Conservation (phyloP, 2,797 vertebrate genomes). For the Chromobotia macracanthus region DNA sequence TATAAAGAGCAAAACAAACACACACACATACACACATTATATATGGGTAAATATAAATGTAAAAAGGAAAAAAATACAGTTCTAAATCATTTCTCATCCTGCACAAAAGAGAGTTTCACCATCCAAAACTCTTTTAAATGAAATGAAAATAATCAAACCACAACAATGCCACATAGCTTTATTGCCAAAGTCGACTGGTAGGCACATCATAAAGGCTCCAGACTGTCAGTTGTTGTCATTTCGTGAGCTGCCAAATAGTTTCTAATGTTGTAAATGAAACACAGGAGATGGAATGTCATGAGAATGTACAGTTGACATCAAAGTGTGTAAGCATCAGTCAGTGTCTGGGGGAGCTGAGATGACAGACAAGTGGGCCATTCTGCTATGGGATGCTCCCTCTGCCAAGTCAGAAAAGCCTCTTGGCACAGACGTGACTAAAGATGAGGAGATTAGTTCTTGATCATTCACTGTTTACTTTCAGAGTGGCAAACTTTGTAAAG, state of each 20-base stretch:
- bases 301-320: slow-evolving; percentile 48
- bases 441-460: slow-evolving; percentile 13
- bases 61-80: neutral
- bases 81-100: neutral
- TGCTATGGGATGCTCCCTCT: slow-evolving; percentile 29
- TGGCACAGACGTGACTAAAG: slow-evolving; percentile 19
- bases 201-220: slow-evolving; percentile 12
- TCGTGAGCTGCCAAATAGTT: slow-evolving; percentile 43
- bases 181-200: slow-evolving; percentile 35
- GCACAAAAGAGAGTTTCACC: slow-evolving; percentile 21
- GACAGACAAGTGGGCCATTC: slow-evolving; percentile 44
- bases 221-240: slow-evolving; percentile 46
- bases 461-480: neutral
- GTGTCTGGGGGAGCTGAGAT: slow-evolving; percentile 30
- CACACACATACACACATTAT: too few species aligned
- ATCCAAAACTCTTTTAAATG: neutral
- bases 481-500: slow-evolving; percentile 30
- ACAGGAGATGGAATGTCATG: slow-evolving; percentile 43
- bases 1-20: too few species aligned
- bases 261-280: slow-evolving; percentile 41
- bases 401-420: slow-evolving; percentile 29
- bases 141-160: slow-evolving; percentile 15
- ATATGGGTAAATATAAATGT: too few species aligned
- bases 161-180: slow-evolving; percentile 12
- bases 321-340: slow-evolving; percentile 43